Evolutionary conservation across 2,113 vertebrate species (phyloP), one percentile per base, ranked within the genome.

Genomic region (Pantherophis guttatus): DNA sequence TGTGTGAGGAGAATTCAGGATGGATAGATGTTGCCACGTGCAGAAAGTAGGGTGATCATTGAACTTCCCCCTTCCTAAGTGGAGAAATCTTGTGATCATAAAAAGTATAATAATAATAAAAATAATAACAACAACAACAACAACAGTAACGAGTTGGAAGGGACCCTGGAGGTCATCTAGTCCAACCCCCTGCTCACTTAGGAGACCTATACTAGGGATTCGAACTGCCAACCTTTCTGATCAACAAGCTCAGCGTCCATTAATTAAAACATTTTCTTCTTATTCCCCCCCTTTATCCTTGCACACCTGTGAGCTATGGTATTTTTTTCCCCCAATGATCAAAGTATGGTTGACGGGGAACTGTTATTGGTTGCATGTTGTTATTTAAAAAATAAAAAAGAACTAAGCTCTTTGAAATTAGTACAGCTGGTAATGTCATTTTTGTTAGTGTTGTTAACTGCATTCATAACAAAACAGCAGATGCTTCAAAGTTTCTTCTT

Each of bases 401-500:
- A 24, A 97, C 97, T 98, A 98, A 98, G 97, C 97, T 96, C 96
- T 97, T 96, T 97, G 97, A 97, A 97, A 97, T 98, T 97, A 96
- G 96, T 98, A 97, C 98, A 98, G 97, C 98, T 98, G 98, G 98
- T 96, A 97, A 96, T 97, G 97, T 98, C 98, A 97, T 97, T 97
- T 98, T 98, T 98, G 97, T 97, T 98, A 98, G 98, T 98, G 97
- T 97, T 97, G 97, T 98, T 98, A 98, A 98, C 97, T 97, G 97
- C 97, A 97, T 98, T 98, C 98, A 98, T 98, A 98, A 98, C 98
- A 98, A 97, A 98, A 97, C 97, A 98, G 97, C 98, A 99, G 98
- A 98, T 98, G 98, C 98, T 98, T 97, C 95, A 98, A 98, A 98
- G 97, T 98, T 98, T 98, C 97, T 97, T 98, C 97, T 97, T 97